Percentiles rank a stretch among this genome's conserved stretches.
Evolutionary conservation across 2,797 vertebrate species (phyloP).

Genomic region (Pteronotus mesoamericanus): DNA sequence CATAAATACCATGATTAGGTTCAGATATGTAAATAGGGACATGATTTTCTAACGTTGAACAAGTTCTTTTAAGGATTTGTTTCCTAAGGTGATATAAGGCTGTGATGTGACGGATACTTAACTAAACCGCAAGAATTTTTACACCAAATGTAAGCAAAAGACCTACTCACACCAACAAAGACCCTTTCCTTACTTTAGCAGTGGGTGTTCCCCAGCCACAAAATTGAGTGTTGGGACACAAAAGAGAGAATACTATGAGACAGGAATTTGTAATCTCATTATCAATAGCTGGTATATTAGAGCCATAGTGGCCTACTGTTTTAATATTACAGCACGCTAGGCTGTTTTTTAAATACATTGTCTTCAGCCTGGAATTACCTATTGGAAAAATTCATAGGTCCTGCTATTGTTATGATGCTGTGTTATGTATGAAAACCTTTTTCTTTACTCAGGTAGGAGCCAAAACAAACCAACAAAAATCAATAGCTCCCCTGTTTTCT

Average conservation of each 20-base stretch:
- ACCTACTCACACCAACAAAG: background rate
- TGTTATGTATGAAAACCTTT: constrained; percentile 66
- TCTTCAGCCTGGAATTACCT: constrained; percentile 64
- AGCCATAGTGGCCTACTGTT: constrained; percentile 76
- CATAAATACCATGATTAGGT: constrained; percentile 42
- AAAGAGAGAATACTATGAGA: constrained; percentile 44
- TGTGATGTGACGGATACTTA: constrained; percentile 58
- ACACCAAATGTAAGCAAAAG: constrained; percentile 55
- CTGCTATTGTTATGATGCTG: constrained; percentile 70
- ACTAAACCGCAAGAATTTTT: constrained; percentile 53
- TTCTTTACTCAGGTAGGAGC: constrained; percentile 68
- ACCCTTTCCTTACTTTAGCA: constrained; percentile 55
- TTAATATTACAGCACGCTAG: constrained; percentile 77
- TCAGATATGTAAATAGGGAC: constrained; percentile 30
- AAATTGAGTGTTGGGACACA: constrained; percentile 70
- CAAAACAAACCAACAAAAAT: constrained; percentile 57
- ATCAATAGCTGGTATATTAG: constrained; percentile 70
- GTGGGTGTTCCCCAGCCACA: constrained; percentile 64
- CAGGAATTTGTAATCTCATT: constrained; percentile 73
- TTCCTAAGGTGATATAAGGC: constrained; percentile 58
- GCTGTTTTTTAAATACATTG: constrained; percentile 65
- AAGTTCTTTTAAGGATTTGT: constrained; percentile 67
- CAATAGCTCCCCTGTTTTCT: constrained; percentile 26
- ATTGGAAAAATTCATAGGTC: constrained; percentile 77
- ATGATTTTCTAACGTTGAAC: constrained; percentile 21